Conservation (phyloP, 2,797 vertebrate species). For the Eupleurogrammus muticus region DNA sequence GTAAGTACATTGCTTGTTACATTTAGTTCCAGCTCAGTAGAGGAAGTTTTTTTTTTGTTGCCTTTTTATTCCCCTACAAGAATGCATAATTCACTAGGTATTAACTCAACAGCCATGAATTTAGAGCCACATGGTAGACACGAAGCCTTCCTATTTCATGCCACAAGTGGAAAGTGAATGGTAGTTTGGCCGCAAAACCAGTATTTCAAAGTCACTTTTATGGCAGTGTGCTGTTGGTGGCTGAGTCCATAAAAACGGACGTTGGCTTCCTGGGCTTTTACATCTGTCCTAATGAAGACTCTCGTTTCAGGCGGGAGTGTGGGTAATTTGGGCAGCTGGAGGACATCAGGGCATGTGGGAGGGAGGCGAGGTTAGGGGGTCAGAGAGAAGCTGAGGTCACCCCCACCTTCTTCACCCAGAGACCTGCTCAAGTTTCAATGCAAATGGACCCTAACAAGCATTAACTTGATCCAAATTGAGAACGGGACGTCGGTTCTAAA, state of each 20-base stretch:
- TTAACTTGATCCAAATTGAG: slow-evolving; percentile 48
- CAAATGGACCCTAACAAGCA: slow-evolving; percentile 69
- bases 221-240: neutral
- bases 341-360: slow-evolving; percentile 49
- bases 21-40: neutral
- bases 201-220: slow-evolving; percentile 27
- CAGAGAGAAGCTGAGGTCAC: slow-evolving; percentile 43
- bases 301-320: slow-evolving; percentile 22
- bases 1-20: neutral
- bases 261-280: slow-evolving; percentile 23
- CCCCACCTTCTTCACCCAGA: slow-evolving; percentile 5
- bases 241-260: slow-evolving; percentile 23
- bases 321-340: slow-evolving; percentile 49
- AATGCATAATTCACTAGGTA: slow-evolving; percentile 26
- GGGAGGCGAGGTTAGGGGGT: slow-evolving; percentile 47
- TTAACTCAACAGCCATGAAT: neutral
- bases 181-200: slow-evolving; percentile 7
- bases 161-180: slow-evolving; percentile 22
- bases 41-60: neutral
- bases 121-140: neutral
- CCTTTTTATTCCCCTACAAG: neutral
- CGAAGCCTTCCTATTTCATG: slow-evolving; percentile 18
- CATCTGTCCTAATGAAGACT: slow-evolving; percentile 37
- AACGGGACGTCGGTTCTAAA: slow-evolving; percentile 38
- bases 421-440: slow-evolving; percentile 64